Conservation (phyloP, 2,888 invertebrate species). For the Beris morrisii region DNA sequence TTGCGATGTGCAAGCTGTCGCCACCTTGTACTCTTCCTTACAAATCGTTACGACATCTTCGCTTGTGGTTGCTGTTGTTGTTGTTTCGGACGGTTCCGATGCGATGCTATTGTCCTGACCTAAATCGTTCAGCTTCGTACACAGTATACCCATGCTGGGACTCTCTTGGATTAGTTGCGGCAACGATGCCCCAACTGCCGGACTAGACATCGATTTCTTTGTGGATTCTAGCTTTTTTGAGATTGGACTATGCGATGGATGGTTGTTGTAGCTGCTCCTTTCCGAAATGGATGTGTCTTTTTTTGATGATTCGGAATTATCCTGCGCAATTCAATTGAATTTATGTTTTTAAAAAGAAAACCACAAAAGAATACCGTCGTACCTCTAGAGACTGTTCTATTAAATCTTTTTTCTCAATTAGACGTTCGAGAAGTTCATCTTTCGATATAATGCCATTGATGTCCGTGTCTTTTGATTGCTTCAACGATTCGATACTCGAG, state of each 20-base stretch:
- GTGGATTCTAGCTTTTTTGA: slow-evolving; percentile 51
- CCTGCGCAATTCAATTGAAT: not conserved
- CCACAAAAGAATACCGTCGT: not conserved
- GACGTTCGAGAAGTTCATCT: slow-evolving; percentile 64
- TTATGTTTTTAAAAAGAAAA: not conserved
- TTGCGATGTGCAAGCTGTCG: not conserved
- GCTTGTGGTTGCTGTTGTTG: slow-evolving; percentile 55
- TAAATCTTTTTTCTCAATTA: slow-evolving; percentile 65
- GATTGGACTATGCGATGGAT: slow-evolving; percentile 44
- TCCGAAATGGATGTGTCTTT: slow-evolving; percentile 10
- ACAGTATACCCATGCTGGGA: slow-evolving; percentile 50
- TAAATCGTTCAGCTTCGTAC: slow-evolving; percentile 48
- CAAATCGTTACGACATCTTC: slow-evolving; percentile 56
- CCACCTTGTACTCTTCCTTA: slow-evolving; percentile 45
- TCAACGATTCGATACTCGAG: slow-evolving; percentile 65
- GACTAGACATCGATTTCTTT: slow-evolving; percentile 56
- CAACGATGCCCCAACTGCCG: slow-evolving; percentile 49
- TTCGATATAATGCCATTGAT: slow-evolving; percentile 56
- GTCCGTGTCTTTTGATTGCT: slow-evolving; percentile 56
- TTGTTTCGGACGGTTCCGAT: slow-evolving; percentile 55
- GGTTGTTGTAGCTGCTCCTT: slow-evolving; percentile 21
- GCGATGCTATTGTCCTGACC: slow-evolving; percentile 55
- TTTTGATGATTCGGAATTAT: slow-evolving; percentile 4
- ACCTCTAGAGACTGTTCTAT: slow-evolving; percentile 46
- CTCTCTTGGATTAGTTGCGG: slow-evolving; percentile 52